phyloP scores from a whole-genome alignment of 2,888 invertebrate genomes.

The Chaetogeoica ovagalla region DNA sequence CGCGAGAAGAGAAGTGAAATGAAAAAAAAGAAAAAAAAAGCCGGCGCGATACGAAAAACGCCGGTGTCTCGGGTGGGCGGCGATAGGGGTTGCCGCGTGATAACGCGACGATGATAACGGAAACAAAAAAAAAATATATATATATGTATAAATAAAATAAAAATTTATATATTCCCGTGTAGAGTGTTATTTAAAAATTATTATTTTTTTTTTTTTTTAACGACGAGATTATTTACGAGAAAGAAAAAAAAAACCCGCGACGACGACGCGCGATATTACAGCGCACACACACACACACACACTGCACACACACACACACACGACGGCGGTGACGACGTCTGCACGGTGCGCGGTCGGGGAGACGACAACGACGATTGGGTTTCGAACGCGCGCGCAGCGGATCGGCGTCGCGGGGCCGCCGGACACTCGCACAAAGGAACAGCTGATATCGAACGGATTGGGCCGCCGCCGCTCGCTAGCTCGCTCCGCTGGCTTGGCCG shows the following conservation, averaged over 20 bases:
- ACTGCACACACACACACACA: too few relatives aligned
- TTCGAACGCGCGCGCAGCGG: constrained; percentile 16
- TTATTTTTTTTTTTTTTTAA: too few relatives aligned
- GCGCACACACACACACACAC: too few relatives aligned
- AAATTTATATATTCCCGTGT: too few relatives aligned
- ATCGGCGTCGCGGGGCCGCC: constrained; percentile 44
- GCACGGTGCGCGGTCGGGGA: constrained; percentile 13
- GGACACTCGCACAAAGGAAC: constrained; percentile 51
- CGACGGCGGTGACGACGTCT: background rate
- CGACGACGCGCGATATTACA: background rate
- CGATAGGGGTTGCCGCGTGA: background rate
- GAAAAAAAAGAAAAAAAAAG: too few relatives aligned
- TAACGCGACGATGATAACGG: background rate
- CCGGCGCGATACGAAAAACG: background rate
- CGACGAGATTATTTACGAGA: too few relatives aligned
- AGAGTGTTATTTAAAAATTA: too few relatives aligned
- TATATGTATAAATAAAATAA: too few relatives aligned
- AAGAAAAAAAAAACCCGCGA: too few relatives aligned
- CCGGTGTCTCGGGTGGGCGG: background rate
- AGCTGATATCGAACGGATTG: constrained; percentile 53
- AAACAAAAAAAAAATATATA: too few relatives aligned
- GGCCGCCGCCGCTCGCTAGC: constrained; percentile 5
- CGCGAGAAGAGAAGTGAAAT: too few relatives aligned
- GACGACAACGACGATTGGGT: constrained; percentile 45
- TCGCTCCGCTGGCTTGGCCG: background rate